Conservation (phyloP, 1,140 invertebrate species). For the Parasteatoda tepidariorum region DNA sequence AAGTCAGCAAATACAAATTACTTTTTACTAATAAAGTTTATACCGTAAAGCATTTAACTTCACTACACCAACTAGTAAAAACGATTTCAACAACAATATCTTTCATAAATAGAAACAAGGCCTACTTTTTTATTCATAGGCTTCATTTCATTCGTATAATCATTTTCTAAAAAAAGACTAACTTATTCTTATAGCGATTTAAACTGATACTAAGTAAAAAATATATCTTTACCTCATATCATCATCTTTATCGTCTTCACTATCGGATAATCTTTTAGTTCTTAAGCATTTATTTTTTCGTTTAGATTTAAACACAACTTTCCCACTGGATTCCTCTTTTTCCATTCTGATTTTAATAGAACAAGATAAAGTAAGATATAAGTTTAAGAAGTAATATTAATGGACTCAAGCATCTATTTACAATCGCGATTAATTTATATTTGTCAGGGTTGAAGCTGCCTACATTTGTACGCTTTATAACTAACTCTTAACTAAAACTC, state of each 20-base stretch:
- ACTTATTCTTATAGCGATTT: background rate
- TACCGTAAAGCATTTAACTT: background rate
- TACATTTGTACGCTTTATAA: too few species aligned
- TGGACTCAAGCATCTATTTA: too few species aligned
- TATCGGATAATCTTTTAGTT: slow-evolving; percentile 34
- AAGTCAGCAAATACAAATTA: too few species aligned
- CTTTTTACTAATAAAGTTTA: too few species aligned
- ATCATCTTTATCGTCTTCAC: slow-evolving; percentile 49
- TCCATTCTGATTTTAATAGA: too few species aligned
- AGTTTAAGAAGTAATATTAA: too few species aligned
- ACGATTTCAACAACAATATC: background rate
- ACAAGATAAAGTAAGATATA: too few species aligned
- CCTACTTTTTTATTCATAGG: background rate
- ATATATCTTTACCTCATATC: slow-evolving; percentile 7
- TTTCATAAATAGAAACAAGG: background rate
- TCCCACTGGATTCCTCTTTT: background rate
- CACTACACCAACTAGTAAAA: too few species aligned
- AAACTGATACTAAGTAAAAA: background rate
- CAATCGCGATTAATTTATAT: too few species aligned
- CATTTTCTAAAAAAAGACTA: too few species aligned
- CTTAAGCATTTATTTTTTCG: slow-evolving; percentile 30
- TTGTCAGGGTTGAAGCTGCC: too few species aligned
- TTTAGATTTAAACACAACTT: slow-evolving; percentile 18
- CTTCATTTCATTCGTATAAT: background rate
- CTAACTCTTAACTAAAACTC: too few species aligned